Evolutionary conservation across 1,140 invertebrate genomes (phyloP).

Genomic region (Nasonia longicornis): DNA sequence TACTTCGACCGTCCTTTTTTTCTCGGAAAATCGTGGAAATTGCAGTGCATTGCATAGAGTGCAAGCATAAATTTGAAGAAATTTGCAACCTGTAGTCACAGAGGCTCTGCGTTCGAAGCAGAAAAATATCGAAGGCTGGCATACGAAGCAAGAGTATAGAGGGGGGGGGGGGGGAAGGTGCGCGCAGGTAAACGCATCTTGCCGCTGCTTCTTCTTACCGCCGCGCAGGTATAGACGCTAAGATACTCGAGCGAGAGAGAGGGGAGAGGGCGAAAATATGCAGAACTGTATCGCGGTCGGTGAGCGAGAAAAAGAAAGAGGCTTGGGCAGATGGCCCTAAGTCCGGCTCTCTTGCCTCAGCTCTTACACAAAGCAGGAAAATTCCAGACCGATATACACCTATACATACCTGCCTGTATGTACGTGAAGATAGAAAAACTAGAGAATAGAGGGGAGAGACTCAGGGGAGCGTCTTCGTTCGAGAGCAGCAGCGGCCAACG

Average conservation of each 20-base stretch:
- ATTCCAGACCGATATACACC: constrained; percentile 42
- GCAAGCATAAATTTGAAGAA: too few relatives aligned
- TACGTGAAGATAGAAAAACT: not conserved
- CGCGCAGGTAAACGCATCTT: constrained; percentile 14
- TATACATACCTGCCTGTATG: not conserved
- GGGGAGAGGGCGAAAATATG: not conserved
- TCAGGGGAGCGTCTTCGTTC: not conserved
- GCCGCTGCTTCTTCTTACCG: constrained; percentile 18
- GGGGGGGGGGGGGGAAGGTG: not conserved
- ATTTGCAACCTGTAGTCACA: too few relatives aligned
- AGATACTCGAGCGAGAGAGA: not conserved
- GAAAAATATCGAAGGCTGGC: too few relatives aligned
- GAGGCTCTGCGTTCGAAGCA: too few relatives aligned
- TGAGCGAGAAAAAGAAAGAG: not conserved
- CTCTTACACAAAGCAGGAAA: constrained; percentile 39
- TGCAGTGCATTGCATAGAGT: too few relatives aligned
- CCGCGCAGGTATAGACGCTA: not conserved
- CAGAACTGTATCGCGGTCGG: not conserved
- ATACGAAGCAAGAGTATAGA: too few relatives aligned
- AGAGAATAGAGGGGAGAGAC: not conserved
- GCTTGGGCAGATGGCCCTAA: constrained; percentile 19
- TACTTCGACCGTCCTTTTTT: not conserved
- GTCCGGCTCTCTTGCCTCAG: not conserved
- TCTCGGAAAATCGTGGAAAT: too few relatives aligned
- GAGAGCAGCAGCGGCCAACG: not conserved